Evolutionary conservation across 2,113 vertebrate species (phyloP), one percentile per base, ranked within the genome.

Genomic region (Scatophagus argus): DNA sequence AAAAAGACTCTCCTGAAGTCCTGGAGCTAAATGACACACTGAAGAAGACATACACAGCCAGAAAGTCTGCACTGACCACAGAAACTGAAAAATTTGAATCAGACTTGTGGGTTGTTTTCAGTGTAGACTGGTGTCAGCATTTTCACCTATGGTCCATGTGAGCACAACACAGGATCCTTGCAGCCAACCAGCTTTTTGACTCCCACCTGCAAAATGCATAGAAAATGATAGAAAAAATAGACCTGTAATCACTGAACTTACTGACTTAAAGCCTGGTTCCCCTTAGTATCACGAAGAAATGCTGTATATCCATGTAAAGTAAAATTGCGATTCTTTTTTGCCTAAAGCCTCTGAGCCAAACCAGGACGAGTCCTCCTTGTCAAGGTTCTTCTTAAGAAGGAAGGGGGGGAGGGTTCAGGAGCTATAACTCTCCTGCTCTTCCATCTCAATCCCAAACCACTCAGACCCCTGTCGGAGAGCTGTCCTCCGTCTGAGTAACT

Each of bases 401-500:
- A 70, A 69, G 27, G 49, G 34, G 67, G 63, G 38, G 21, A 29
- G 79, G 88, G 72, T 67, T 75, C 49, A 74, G 77, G 49, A 77
- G 90, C 87, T 87, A 89, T 93, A 93, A 93, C 88, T 94, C 93
- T 91, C 69, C 44, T 46, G 32, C 91, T 93, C 88, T 84, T 92
- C 91, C 89, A 94, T 93, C 92, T 93, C 91, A 90, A 93, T 94
- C 90, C 93, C 85, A 86, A 89, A 92, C 83, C 91, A 89, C 91
- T 92, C 91, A 93, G 92, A 90, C 90, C 88, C 79, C 92, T 90
- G 92, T 94, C 93, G 88, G 76, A 49, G 77, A 91, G 82, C 91
- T 93, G 92, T 92, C 93, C 90, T 88, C 88, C 23, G 61, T 87
- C 89, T 93, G 93, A 92, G 91, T 93, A 94, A 94, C 92, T 90